These are phyloP conservation scores for Marmota monax DNA, from an alignment of 2,113 vertebrate species.

Conservation along the genomic window DNA sequence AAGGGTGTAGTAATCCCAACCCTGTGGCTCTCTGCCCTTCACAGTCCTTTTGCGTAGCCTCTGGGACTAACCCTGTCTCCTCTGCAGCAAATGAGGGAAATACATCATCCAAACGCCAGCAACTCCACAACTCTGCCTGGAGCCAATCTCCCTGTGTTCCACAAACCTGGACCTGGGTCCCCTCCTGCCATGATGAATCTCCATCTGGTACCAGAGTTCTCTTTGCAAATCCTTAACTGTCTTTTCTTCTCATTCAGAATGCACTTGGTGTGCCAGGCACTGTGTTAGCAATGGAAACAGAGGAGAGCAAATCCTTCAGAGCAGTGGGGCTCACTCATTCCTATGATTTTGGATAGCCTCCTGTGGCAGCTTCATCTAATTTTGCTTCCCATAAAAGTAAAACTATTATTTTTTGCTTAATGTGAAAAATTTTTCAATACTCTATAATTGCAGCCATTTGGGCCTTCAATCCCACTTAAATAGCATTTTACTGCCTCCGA, in stretches of 20 bases:
- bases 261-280: not conserved
- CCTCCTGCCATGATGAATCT: not conserved
- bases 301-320: not conserved
- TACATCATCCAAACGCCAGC: not conserved
- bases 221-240: not conserved
- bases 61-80: not conserved
- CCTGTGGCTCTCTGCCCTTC: not conserved
- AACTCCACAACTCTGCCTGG: not conserved
- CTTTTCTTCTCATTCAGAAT: not conserved
- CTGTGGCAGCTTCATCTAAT: conserved; percentile 40
- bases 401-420: conserved; percentile 69
- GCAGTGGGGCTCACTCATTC: not conserved
- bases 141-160: not conserved
- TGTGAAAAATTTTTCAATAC: conserved; percentile 53
- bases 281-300: not conserved
- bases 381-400: conserved; percentile 65
- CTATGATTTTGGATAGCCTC: not conserved
- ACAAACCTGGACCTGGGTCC: not conserved
- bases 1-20: not conserved
- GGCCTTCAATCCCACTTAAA: conserved; percentile 70
- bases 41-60: not conserved
- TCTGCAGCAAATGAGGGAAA: not conserved
- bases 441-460: conserved; percentile 68
- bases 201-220: rapidly evolving
- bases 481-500: conserved; percentile 26